Evolutionary conservation across 2,113 vertebrate species (phyloP), one percentile per base, ranked within the genome.

Genomic region (Halichoeres trimaculatus): DNA sequence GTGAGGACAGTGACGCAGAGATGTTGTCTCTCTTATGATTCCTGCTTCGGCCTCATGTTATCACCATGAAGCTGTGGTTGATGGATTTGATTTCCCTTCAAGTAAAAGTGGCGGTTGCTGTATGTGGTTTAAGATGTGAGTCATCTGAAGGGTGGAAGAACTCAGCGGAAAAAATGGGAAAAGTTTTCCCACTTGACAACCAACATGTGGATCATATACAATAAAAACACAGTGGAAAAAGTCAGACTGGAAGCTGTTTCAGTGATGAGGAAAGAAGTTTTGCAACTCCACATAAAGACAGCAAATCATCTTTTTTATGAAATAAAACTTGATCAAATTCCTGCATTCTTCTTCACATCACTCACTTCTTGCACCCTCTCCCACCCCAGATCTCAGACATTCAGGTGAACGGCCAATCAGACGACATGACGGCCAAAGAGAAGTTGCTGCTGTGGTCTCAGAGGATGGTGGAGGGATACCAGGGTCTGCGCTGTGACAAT

Each of bases 401-500:
- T 83, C 98, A 99, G 94, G 98, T 99, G 83, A 96, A 93, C 0
- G 98, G 98, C 47, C 97, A 99, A 93, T 99, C 98, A 0, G 98
- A 98, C 75, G 95, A 99, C 92, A 99, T 99, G 98, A 98, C 97
- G 0, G 98, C 98, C 83, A 99, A 99, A 71, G 98, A 99, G 95
- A 98, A 96, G 93, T 95, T 99, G 91, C 92, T 99, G 85, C 94
- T 99, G 4, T 99, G 98, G 98, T 96, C 97, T 0, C 97, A 99
- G 94, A 91, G 97, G 61, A 97, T 97, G 97, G 95, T 96, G 83
- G 97, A 98, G 81, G 96, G 96, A 1, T 97, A 96, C 91, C 96
- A 95, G 48, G 96, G 95, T 13, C 89, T 98, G 88, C 95, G 95
- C 74, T 99, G 98, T 0, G 96, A 99, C 91, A 99, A 99, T 93